phyloP scores from a whole-genome alignment of 2,888 invertebrate genomes.

The Meghimatium bilineatum region DNA sequence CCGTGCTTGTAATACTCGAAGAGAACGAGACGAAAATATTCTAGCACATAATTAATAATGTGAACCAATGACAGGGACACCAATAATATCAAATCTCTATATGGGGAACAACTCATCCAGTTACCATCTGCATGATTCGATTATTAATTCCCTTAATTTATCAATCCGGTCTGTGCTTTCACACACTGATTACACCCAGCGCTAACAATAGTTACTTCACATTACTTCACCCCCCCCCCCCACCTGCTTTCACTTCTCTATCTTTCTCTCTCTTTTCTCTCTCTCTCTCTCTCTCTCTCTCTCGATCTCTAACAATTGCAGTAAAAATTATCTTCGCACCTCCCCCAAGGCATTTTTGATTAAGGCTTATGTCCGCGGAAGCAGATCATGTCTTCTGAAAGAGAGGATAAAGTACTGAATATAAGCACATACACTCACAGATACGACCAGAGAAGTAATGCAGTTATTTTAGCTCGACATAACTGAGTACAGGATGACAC shows the following conservation, averaged over 20 bases:
- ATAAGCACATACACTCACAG: neutral
- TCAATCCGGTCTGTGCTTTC: neutral
- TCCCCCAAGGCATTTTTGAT: neutral
- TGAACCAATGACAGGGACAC: neutral
- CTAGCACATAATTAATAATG: neutral
- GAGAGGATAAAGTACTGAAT: neutral
- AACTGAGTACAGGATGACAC: conserved; percentile 31
- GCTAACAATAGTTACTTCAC: neutral
- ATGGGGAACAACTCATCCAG: neutral
- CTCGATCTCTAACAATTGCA: neutral
- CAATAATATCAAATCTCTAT: too few relatives aligned
- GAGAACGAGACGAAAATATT: too few relatives aligned
- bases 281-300: neutral
- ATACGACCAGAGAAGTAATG: conserved; percentile 1
- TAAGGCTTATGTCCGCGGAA: neutral
- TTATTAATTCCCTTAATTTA: neutral
- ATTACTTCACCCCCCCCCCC: neutral
- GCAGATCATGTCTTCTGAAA: neutral
- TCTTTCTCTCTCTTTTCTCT: neutral
- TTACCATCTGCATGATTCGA: neutral
- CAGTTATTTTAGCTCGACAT: conserved; percentile 16
- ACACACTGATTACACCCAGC: neutral
- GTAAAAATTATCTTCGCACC: neutral
- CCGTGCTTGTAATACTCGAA: too few relatives aligned
- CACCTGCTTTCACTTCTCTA: neutral